phyloP scores from a whole-genome alignment of 2,888 invertebrate species.

The Alsophila aescularia region DNA sequence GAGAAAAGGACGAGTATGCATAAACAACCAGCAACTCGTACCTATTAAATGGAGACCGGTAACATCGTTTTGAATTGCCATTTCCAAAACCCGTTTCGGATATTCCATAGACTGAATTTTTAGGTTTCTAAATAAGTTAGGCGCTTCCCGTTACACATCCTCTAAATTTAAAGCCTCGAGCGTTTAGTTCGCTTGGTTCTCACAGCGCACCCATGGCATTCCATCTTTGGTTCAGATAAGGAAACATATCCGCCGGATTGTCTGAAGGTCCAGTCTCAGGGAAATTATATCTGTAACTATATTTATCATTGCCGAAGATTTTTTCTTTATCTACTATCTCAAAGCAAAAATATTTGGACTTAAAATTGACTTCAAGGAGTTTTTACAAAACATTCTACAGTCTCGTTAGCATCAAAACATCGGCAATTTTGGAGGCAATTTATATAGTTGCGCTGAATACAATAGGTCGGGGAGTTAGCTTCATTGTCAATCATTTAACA shows the following conservation, averaged over 20 bases:
- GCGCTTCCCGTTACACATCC: conserved; percentile 43
- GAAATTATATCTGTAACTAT: conserved; percentile 37
- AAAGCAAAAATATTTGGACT: background rate
- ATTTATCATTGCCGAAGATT: conserved; percentile 44
- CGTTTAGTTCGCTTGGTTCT: conserved; percentile 52
- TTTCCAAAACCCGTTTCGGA: conserved; percentile 15
- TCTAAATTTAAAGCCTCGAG: conserved; percentile 45
- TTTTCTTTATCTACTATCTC: conserved; percentile 1
- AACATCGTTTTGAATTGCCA: conserved; percentile 15
- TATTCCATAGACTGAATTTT: conserved; percentile 3
- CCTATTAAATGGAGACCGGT: conserved; percentile 17
- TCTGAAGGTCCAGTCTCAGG: conserved; percentile 52
- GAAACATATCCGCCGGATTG: conserved; percentile 72
- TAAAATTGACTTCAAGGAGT: background rate
- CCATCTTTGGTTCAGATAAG: conserved; percentile 72
- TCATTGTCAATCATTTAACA: conserved; percentile 47
- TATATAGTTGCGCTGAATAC: conserved; percentile 31
- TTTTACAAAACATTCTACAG: background rate
- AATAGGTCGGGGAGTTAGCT: conserved; percentile 26
- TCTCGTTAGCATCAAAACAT: background rate
- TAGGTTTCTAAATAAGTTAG: conserved; percentile 7
- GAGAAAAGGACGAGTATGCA: conserved; percentile 7
- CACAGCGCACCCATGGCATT: conserved; percentile 63
- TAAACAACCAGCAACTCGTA: conserved; percentile 13
- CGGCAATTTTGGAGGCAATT: conserved; percentile 9